Evolutionary conservation across 2,888 invertebrate species (phyloP), one percentile per base, ranked within the genome.

Genomic region (Dendrolimus houi): DNA sequence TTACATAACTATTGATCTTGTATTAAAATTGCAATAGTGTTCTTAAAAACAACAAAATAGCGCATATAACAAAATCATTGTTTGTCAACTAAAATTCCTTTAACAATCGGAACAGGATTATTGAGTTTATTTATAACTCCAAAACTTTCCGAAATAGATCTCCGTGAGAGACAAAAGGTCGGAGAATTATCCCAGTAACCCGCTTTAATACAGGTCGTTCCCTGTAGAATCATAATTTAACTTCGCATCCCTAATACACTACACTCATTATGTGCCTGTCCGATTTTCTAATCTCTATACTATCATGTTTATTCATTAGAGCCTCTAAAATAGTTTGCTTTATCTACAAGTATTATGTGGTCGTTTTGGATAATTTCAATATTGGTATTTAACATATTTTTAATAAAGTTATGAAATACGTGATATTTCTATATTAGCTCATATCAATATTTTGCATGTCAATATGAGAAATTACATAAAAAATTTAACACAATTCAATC

Each of bases 221-320:
- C 71, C 72, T 61, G 63, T 67, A 72, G 74, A 72, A 76, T 76
- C 69, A 77, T 76, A 81, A 77, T 79, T 77, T 74, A 73, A 73
- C 68, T 73, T 69, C 59, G 58, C 62, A 66, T 63, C 65, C 61
- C 62, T 70, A 66, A 71, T 72, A 68, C 63, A 67, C 65, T 70
- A 29, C 29, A 29, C 29, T 29, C 29, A 29, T 29, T 29, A 68
- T 62, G 12, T 12, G 47, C 9, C 3, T 47, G 47, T 9, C 29
- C 47, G 47, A 47, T 47, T 47, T 47, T 47, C 47, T 47, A 47
- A 47, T 47, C 47, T 47, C 47, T 47, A 47, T 10, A 6, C 9
- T 47, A 6, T 29, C 29, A 29, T 6, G 47, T 47, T 47, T 47
- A 12, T 47, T 47, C 12, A 47, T 47, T 47, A 47, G 2, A 47